Conservation (phyloP, 2,888 invertebrate genomes). For the Brenthis hecate region DNA sequence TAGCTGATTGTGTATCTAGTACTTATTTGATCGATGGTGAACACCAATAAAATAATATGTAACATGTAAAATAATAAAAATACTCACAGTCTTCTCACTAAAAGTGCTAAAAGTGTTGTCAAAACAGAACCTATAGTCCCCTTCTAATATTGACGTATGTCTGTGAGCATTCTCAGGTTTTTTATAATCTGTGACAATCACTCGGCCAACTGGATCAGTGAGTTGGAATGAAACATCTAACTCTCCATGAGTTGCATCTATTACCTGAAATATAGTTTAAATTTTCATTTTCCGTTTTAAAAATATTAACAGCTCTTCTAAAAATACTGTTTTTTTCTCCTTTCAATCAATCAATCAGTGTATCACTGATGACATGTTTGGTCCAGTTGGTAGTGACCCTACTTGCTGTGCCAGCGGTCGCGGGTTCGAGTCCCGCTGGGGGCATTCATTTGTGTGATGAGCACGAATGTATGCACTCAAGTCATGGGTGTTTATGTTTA, state of each 20-base stretch:
- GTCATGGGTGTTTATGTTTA: too few relatives aligned
- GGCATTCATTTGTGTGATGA: too few relatives aligned
- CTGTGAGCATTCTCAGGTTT: slow-evolving; percentile 87
- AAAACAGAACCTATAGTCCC: slow-evolving; percentile 93
- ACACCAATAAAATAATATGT: too few relatives aligned
- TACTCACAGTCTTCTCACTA: slow-evolving; percentile 88
- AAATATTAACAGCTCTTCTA: background rate
- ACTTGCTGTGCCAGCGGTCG: too few relatives aligned
- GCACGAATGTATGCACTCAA: too few relatives aligned
- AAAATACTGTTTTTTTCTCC: background rate
- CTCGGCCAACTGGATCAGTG: slow-evolving; percentile 84
- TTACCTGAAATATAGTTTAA: slow-evolving; percentile 82
- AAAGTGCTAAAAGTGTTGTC: slow-evolving; percentile 89
- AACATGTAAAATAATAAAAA: background rate
- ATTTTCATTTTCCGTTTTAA: background rate
- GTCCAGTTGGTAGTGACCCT: too few relatives aligned
- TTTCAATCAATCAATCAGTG: background rate
- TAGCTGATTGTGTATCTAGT: too few relatives aligned
- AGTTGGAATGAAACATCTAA: slow-evolving; percentile 91
- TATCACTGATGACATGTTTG: too few relatives aligned
- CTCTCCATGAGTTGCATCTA: slow-evolving; percentile 92
- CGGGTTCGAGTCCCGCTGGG: too few relatives aligned
- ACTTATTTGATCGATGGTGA: too few relatives aligned
- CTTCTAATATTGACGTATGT: slow-evolving; percentile 81
- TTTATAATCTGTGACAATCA: slow-evolving; percentile 86